Base-by-base conservation (phyloP, 2,888 invertebrate genomes). In the Callosobruchus maculatus region DNA sequence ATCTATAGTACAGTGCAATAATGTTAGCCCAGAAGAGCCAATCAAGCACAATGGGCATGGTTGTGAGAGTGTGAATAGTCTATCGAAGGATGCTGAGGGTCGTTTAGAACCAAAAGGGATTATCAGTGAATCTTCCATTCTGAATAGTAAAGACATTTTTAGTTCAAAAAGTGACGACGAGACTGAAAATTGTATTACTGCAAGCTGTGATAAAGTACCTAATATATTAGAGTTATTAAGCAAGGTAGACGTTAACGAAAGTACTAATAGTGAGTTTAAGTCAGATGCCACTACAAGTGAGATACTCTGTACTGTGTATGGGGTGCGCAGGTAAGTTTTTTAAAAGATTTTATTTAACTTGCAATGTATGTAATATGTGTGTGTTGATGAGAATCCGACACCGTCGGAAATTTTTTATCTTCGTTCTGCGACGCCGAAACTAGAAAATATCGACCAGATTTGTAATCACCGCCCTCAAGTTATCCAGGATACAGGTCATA, bases 271-370 rank as follows among this genome's bases (percentile, higher is more conserved):
- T 22, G 74, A 73, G 13, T 77, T 74, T 70, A 73, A 72, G 26
- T 20, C 31, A 13, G 73, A 75, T 31, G 21, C 69, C 26, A 67
- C 76, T n/a, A 74, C 72, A 3, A 70, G 66, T 70, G 76, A 77
- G 30, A 70, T 77, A 69, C 68, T 76, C 20, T 72, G 75, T 70
- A 76, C 76, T 26, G 74, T 77, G 66, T 71, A 73, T 31, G 77
- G 77, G 0, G 72, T 73, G 30, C 70, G 68, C n/a, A 74, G 71
- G 22, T 71, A 76, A 49, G 49, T 49, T 49, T 7, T 26, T 26
- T n/a, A n/a, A n/a, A n/a, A n/a, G n/a, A n/a, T n/a, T n/a, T n/a
- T n/a, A n/a, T n/a, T n/a, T n/a, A n/a, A n/a, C n/a, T n/a, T n/a
- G n/a, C n/a, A n/a, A n/a, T n/a, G n/a, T n/a, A n/a, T n/a, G n/a